These are phyloP conservation scores for Popillia japonica DNA, from an alignment of 1,140 invertebrate genomes.

Conservation along the genomic window DNA sequence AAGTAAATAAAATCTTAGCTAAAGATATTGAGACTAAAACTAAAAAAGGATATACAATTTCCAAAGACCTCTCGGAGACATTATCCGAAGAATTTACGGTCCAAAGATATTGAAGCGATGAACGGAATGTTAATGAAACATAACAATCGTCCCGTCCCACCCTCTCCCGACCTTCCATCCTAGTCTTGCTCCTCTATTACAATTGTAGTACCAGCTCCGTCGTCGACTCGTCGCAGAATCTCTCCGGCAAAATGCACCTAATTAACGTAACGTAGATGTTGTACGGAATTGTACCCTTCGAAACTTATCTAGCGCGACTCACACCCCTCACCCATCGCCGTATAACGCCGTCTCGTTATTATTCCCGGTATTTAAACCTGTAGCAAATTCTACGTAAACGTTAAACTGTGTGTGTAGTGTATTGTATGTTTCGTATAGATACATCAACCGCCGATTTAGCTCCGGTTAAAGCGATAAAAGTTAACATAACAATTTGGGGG, in stretches of 20 bases:
- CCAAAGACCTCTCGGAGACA: neutral
- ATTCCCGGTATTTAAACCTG: neutral
- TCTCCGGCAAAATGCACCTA: neutral
- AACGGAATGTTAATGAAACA: constrained; percentile 15
- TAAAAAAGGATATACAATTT: neutral
- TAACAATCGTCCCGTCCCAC: neutral
- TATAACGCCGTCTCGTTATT: neutral
- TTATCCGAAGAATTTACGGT: constrained; percentile 11
- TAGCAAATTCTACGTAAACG: neutral
- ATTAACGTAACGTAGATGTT: constrained; percentile 1
- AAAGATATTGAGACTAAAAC: neutral
- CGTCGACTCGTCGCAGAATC: neutral
- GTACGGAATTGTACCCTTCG: constrained; percentile 5
- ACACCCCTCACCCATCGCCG: too few species aligned
- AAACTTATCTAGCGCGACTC: neutral
- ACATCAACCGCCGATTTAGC: neutral
- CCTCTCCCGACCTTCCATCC: too few species aligned
- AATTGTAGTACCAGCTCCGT: neutral
- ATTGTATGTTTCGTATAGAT: neutral
- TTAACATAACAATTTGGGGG: neutral
- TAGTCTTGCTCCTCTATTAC: neutral
- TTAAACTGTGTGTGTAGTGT: neutral
- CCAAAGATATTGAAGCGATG: constrained; percentile 10
- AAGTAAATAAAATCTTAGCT: constrained; percentile 6
- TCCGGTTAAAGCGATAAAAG: neutral